Conservation (phyloP, 2,113 vertebrate species). For the Dermatemys mawii region DNA sequence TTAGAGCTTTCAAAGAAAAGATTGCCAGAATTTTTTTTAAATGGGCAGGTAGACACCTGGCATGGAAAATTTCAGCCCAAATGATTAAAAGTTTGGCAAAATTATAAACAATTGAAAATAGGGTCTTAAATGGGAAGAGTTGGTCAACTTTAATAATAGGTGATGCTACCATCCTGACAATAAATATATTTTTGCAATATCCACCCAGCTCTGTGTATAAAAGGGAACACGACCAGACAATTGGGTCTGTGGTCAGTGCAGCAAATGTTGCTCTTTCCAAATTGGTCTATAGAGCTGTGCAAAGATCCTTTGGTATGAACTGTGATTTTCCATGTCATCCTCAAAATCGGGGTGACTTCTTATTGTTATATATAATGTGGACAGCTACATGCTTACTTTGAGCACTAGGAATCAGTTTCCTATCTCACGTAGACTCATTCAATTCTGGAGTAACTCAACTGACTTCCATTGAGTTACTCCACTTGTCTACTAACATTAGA, state of each 20-base stretch:
- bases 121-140: background rate
- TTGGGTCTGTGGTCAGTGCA: background rate
- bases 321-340: background rate
- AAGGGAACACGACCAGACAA: background rate
- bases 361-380: background rate
- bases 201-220: background rate
- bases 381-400: background rate
- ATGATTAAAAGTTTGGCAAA: too few species aligned
- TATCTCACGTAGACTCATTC: background rate
- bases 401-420: background rate
- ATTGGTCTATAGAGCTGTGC: background rate
- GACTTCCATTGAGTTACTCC: background rate
- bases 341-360: background rate
- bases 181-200: background rate
- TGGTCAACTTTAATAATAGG: background rate
- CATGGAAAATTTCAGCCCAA: background rate
- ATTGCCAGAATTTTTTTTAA: background rate
- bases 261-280: background rate
- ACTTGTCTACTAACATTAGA: background rate
- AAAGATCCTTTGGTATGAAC: background rate
- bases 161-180: conserved; percentile 1
- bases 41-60: background rate
- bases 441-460: background rate
- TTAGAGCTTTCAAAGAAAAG: background rate
- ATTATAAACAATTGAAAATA: too few species aligned